Percentiles rank a stretch among this genome's conserved stretches.
phyloP scores from a whole-genome alignment of 2,113 vertebrate genomes.

The Carassius auratus region DNA sequence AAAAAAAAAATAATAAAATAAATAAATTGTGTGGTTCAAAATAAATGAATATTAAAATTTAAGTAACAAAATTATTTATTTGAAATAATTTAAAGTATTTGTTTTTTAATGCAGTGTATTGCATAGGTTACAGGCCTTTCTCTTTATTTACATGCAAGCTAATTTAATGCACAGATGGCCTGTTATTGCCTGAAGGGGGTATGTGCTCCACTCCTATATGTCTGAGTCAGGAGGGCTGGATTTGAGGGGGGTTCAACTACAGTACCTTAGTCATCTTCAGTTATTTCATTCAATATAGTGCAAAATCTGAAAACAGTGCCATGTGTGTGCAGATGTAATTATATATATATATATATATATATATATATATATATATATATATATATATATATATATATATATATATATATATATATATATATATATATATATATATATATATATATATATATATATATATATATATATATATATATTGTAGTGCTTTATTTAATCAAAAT shows the following conservation, averaged over 20 bases:
- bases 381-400: background rate
- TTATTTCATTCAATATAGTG: constrained; percentile 25
- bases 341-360: background rate
- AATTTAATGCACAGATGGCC: constrained; percentile 58
- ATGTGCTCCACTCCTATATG: background rate
- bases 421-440: background rate
- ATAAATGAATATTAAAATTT: background rate
- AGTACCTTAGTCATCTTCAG: constrained; percentile 23
- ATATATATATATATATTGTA: background rate
- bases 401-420: background rate
- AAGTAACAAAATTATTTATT: background rate
- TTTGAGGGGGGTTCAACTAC: constrained; percentile 29
- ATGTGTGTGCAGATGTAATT: background rate
- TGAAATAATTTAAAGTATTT: background rate
- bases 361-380: background rate
- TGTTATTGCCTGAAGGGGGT: constrained; percentile 41
- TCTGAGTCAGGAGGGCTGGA: constrained; percentile 1
- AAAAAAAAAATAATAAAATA: too few relatives aligned
- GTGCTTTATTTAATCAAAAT: background rate
- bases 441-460: background rate
- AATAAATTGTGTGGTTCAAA: too few relatives aligned
- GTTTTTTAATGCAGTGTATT: background rate
- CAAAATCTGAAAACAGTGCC: background rate
- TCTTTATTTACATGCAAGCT: constrained; percentile 51
- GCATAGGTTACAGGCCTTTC: background rate